These are phyloP conservation scores for Pogona vitticeps DNA, from an alignment of 2,113 vertebrate species.

Conservation along the genomic window DNA sequence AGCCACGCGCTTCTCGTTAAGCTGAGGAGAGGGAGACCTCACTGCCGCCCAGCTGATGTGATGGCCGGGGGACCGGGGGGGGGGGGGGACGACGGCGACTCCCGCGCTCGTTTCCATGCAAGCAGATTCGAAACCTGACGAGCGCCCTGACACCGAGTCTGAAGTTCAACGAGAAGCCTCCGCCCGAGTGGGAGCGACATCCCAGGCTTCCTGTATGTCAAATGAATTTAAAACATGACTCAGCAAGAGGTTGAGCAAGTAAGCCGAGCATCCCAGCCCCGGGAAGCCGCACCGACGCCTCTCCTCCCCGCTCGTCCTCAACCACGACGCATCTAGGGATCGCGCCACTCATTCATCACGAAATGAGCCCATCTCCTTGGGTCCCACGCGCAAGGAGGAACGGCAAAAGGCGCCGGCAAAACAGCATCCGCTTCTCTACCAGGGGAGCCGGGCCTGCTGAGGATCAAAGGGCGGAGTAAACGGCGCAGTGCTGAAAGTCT, in stretches of 20 bases:
- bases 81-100: not conserved
- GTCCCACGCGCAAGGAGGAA: too few species aligned
- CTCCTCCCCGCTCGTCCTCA: not conserved
- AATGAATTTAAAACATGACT: not conserved
- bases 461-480: not conserved
- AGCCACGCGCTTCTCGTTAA: too few species aligned
- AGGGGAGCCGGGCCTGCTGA: not conserved
- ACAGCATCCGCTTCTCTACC: not conserved
- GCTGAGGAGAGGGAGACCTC: too few species aligned
- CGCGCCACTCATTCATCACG: not conserved
- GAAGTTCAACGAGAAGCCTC: not conserved
- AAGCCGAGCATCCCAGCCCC: not conserved
- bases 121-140: not conserved
- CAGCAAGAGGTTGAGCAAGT: not conserved
- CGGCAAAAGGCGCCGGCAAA: not conserved
- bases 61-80: not conserved
- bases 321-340: too few species aligned
- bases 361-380: not conserved
- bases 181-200: not conserved
- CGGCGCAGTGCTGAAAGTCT: not conserved
- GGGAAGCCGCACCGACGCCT: not conserved
- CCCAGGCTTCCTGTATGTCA: not conserved
- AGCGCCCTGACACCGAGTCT: not conserved
- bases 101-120: not conserved
- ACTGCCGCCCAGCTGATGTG: not conserved